phyloP scores from a whole-genome alignment of 1,140 invertebrate species.

The Luehdorfia chinensis region DNA sequence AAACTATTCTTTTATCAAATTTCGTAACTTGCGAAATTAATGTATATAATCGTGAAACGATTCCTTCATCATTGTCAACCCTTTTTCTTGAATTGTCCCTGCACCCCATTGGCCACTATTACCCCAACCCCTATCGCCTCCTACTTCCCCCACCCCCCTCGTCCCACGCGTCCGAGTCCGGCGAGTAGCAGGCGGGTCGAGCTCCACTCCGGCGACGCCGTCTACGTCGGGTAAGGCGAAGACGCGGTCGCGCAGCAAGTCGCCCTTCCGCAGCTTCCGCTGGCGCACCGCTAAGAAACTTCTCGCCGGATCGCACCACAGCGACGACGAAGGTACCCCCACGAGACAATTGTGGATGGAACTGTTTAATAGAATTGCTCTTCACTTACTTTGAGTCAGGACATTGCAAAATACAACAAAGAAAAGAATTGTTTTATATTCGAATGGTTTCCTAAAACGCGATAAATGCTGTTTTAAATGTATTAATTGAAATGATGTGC shows the following conservation, averaged over 20 bases:
- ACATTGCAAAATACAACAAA: no score
- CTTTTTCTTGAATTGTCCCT: no score
- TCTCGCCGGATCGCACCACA: constrained; percentile 80
- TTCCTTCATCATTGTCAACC: no score
- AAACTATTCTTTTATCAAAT: no score
- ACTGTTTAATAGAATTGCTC: no score
- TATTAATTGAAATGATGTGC: no score
- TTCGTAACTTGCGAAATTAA: no score
- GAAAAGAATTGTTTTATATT: no score
- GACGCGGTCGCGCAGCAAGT: constrained; percentile 91
- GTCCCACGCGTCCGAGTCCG: constrained; percentile 14
- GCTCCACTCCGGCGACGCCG: constrained; percentile 57
- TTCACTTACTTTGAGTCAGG: no score
- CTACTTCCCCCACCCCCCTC: constrained; percentile 14
- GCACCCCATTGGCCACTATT: constrained; percentile 15
- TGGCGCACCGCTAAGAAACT: constrained; percentile 83
- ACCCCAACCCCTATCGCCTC: constrained; percentile 25
- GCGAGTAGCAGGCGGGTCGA: constrained; percentile 47
- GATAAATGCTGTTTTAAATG: no score
- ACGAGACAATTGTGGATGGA: constrained; percentile 33
- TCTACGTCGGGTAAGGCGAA: constrained; percentile 79
- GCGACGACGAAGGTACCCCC: constrained; percentile 85
- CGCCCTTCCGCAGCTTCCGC: constrained; percentile 92
- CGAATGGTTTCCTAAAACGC: no score
- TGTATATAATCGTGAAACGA: no score